Conservation (phyloP, 1,140 invertebrate genomes). For the Mactra quadrangularis region DNA sequence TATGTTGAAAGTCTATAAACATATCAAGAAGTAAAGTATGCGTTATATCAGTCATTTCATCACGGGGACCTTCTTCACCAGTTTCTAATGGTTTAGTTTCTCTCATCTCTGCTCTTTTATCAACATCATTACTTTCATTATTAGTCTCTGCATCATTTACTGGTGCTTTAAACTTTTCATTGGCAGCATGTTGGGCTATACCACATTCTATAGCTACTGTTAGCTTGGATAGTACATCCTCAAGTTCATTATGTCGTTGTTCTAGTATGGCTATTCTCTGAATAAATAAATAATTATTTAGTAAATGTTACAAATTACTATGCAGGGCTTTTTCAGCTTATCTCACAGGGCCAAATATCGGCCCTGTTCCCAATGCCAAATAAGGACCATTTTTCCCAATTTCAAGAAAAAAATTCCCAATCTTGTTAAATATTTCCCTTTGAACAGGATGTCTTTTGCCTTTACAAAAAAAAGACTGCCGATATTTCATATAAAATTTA, state of each 20-base stretch:
- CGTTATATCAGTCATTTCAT: neutral
- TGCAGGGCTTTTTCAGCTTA: no score
- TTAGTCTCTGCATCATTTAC: neutral
- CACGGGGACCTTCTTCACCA: neutral
- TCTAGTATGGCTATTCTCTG: conserved; percentile 55
- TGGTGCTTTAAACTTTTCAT: neutral
- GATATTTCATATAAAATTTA: no score
- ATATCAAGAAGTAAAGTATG: conserved; percentile 11
- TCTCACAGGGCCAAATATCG: no score
- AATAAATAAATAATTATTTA: neutral
- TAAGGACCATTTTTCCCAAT: no score
- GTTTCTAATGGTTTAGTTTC: neutral
- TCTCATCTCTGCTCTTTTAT: neutral
- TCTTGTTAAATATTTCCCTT: no score
- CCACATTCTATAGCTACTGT: conserved; percentile 33
- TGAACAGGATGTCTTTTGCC: no score
- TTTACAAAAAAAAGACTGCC: no score
- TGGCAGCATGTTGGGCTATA: neutral
- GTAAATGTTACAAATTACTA: no score
- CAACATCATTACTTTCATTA: neutral
- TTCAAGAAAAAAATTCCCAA: no score
- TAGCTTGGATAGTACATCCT: conserved; percentile 45
- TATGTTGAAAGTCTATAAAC: conserved; percentile 60
- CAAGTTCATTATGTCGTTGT: conserved; percentile 50
- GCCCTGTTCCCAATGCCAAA: no score